phyloP scores from a whole-genome alignment of 2,113 vertebrate genomes.

The Nerophis ophidion region DNA sequence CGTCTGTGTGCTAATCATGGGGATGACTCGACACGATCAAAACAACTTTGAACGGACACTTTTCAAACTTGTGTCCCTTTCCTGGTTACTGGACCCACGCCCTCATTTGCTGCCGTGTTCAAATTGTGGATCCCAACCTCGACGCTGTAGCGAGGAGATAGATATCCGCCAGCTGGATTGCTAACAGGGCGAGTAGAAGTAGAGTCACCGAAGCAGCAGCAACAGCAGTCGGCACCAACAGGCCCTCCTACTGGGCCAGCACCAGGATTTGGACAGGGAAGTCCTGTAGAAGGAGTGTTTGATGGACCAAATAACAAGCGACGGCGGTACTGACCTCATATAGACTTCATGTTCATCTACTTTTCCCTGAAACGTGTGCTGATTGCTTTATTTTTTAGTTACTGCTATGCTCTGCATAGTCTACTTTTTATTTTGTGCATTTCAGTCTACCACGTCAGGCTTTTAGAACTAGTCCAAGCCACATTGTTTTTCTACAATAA shows the following conservation, averaged over 20 bases:
- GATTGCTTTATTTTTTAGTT: too few species aligned
- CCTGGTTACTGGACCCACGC: slow-evolving; percentile 25
- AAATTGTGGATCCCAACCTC: neutral
- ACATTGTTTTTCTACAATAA: too few species aligned
- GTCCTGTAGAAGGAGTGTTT: slow-evolving; percentile 81
- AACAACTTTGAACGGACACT: slow-evolving; percentile 38
- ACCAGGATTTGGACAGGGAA: slow-evolving; percentile 86
- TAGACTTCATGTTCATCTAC: neutral
- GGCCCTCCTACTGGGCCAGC: slow-evolving; percentile 78
- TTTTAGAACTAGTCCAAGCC: too few species aligned
- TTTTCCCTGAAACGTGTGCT: too few species aligned
- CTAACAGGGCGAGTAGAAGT: slow-evolving; percentile 82
- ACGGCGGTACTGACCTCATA: slow-evolving; percentile 80
- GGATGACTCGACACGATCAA: slow-evolving; percentile 75
- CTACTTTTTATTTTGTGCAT: too few species aligned
- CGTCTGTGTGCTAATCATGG: slow-evolving; percentile 46
- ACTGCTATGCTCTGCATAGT: too few species aligned
- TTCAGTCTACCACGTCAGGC: too few species aligned
- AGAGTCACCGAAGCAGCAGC: slow-evolving; percentile 79
- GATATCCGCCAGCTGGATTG: slow-evolving; percentile 79
- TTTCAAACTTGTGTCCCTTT: slow-evolving; percentile 49
- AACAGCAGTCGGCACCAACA: slow-evolving; percentile 33
- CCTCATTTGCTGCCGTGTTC: neutral
- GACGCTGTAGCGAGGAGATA: slow-evolving; percentile 83
- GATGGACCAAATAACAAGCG: slow-evolving; percentile 96